phyloP scores from a whole-genome alignment of 2,113 vertebrate species.

The Callorhinus ursinus region DNA sequence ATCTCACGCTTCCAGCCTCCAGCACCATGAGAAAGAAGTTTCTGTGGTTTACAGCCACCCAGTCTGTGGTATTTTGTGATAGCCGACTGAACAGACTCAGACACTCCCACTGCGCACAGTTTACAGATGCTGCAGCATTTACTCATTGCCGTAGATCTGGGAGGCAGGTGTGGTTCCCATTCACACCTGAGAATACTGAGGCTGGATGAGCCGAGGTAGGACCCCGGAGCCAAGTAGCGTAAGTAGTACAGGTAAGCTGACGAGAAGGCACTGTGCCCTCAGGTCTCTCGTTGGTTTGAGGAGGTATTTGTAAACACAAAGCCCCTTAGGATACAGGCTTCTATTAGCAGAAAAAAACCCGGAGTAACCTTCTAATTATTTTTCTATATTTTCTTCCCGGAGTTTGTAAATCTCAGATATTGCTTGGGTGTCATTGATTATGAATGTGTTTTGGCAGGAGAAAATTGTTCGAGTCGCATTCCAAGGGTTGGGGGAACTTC shows the following conservation, averaged over 20 bases:
- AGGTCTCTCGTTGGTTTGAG: neutral
- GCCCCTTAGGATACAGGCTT: neutral
- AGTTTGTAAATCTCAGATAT: conserved; percentile 20
- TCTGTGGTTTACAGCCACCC: neutral
- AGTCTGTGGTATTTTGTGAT: neutral
- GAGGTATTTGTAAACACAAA: neutral
- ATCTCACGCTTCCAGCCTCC: neutral
- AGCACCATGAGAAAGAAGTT: neutral
- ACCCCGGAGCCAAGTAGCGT: neutral
- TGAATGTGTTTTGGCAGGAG: conserved; percentile 47
- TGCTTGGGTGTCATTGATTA: conserved; percentile 17
- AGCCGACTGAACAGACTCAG: neutral
- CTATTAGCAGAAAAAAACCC: conserved; percentile 17
- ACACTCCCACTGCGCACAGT: neutral
- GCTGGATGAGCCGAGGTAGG: neutral
- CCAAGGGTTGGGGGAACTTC: conserved; percentile 54
- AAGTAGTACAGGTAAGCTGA: neutral
- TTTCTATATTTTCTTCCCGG: conserved; percentile 15
- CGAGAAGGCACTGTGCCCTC: neutral
- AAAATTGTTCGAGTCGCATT: conserved; percentile 33
- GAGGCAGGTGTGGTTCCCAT: neutral
- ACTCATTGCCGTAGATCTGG: neutral
- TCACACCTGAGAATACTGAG: neutral
- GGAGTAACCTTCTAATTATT: conserved; percentile 5
- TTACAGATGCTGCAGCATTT: neutral